phyloP scores from a whole-genome alignment of 2,113 vertebrate genomes.

The Platanista minor region DNA sequence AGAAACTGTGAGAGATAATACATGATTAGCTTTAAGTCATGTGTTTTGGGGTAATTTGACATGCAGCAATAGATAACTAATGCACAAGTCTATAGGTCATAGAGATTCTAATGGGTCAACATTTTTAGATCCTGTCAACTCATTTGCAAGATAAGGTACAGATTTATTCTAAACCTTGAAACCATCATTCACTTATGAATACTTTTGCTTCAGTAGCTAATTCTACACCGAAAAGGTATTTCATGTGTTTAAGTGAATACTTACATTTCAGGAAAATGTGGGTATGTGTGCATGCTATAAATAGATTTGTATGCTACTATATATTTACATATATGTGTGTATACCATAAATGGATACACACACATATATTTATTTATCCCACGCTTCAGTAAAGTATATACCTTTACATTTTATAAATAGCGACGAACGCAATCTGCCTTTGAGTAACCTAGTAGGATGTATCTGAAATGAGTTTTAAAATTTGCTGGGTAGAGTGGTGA shows the following conservation, averaged over 20 bases:
- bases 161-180: slow-evolving; percentile 18
- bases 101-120: no score
- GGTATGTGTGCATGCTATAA: not conserved
- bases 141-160: slow-evolving; percentile 19
- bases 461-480: not conserved
- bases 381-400: not conserved
- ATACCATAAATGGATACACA: not conserved
- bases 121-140: not conserved
- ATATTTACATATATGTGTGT: not conserved
- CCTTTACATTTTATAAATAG: slow-evolving; percentile 18
- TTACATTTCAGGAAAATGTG: not conserved
- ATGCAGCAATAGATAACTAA: not conserved
- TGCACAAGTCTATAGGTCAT: not conserved
- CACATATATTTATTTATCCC: not conserved
- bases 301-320: not conserved
- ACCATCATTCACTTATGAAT: not conserved
- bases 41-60: not conserved
- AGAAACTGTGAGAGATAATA: not conserved
- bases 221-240: slow-evolving; percentile 60
- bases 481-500: no score
- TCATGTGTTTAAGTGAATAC: slow-evolving; percentile 35
- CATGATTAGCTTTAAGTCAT: not conserved
- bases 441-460: not conserved
- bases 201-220: slow-evolving; percentile 39
- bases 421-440: not conserved